Evolutionary conservation across 2,797 vertebrate species (phyloP).

Genomic region (Novumbra hubbsi): DNA sequence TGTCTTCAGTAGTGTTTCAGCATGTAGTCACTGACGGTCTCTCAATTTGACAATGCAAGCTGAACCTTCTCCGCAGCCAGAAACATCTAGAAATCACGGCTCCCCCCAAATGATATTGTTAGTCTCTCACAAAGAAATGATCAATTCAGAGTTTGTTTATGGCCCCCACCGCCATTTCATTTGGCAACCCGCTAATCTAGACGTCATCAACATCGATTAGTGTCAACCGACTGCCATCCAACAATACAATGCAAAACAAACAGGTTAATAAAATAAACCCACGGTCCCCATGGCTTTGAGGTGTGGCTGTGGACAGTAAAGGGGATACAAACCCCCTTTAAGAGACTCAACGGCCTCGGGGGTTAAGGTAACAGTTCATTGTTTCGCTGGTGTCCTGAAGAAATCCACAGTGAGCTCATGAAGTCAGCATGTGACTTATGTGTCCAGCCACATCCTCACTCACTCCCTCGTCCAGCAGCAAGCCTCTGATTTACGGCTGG

Average conservation of each 20-base stretch:
- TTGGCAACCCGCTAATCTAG: too few species aligned
- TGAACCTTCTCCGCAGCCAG: too few species aligned
- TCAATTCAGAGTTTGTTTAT: too few species aligned
- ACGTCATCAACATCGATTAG: slow-evolving; percentile 51
- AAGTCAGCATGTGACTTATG: slow-evolving; percentile 70
- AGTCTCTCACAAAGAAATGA: too few species aligned
- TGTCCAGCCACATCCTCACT: slow-evolving; percentile 59
- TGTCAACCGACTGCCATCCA: slow-evolving; percentile 66
- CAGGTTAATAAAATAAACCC: slow-evolving; percentile 66
- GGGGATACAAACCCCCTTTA: slow-evolving; percentile 67
- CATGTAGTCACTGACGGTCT: too few species aligned
- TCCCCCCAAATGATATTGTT: too few species aligned
- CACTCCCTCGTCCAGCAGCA: slow-evolving; percentile 53
- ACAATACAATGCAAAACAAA: slow-evolving; percentile 76
- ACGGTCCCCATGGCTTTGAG: slow-evolving; percentile 62
- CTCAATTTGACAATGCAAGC: too few species aligned
- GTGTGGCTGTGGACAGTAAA: slow-evolving; percentile 66
- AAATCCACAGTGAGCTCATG: slow-evolving; percentile 67
- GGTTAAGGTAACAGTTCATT: slow-evolving; percentile 77
- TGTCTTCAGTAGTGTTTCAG: too few species aligned
- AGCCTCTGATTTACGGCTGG: slow-evolving; percentile 71
- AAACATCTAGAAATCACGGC: too few species aligned
- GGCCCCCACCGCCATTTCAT: too few species aligned
- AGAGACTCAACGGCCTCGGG: slow-evolving; percentile 63
- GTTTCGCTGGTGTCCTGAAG: slow-evolving; percentile 66